A percentile compares a stretch with the other conserved stretches of the same genome.
These are phyloP conservation scores for Pelmatolapia mariae DNA, from an alignment of 2,113 vertebrate species.

Conservation along the genomic window DNA sequence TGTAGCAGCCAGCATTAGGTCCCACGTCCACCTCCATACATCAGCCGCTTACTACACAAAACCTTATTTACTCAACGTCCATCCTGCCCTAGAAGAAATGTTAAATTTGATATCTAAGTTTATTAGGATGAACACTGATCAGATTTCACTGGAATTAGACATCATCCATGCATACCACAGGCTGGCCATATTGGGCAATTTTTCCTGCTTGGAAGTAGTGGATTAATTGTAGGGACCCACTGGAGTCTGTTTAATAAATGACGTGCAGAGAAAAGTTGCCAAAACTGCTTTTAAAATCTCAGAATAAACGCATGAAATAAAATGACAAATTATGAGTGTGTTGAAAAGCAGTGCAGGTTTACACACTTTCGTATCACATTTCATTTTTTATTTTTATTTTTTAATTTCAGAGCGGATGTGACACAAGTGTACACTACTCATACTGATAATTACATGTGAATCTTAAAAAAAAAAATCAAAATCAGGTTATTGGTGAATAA, in stretches of 20 bases:
- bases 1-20: constrained; percentile 59
- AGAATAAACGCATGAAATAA: not conserved
- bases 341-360: not conserved
- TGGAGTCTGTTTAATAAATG: not conserved
- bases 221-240: not conserved
- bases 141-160: not conserved
- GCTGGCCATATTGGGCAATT: not conserved
- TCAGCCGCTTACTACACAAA: constrained; percentile 38
- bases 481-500: not conserved
- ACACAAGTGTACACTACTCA: not conserved
- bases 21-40: constrained; percentile 63
- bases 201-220: not conserved
- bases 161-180: not conserved
- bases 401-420: not conserved
- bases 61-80: constrained; percentile 45
- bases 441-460: not conserved
- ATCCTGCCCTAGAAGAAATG: constrained; percentile 1
- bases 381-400: not conserved
- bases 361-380: not conserved
- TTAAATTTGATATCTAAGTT: constrained; percentile 46
- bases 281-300: not conserved
- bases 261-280: not conserved
- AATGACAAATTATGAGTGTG: not conserved
- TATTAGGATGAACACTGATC: constrained; percentile 17
- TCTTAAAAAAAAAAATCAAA: not conserved